Evolutionary conservation across 2,113 vertebrate genomes (phyloP), one percentile per base, ranked within the genome.

Genomic region (Nothocercus nigrocapillus): DNA sequence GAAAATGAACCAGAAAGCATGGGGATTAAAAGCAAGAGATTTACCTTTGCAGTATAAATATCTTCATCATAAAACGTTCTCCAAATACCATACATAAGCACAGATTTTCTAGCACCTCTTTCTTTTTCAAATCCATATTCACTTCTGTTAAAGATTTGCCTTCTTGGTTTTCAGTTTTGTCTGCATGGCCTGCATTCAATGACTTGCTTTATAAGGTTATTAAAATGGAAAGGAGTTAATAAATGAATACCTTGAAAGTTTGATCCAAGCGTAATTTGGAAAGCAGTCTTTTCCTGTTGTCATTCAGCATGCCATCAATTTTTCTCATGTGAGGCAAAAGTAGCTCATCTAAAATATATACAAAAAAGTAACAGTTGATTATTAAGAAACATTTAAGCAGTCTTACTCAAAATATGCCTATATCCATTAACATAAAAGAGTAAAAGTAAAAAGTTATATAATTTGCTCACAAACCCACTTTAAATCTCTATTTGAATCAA

Each of bases 321-420:
- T 98, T 99, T 97, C 98, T 99, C 99, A 99, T 99, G 80, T 99
- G 99, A 93, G 99, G 99, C 97, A 99, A 97, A 97, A 99, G 98
- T 15, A 99, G 97, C 82, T 99, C 99, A 98, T 99, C 99, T 99
- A 94, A 88, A 97, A 94, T 38, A 92, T 42, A 95, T 22, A 61
- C 32, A 32, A n/a, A 82, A 94, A 79, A 21, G 6, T 5, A 85
- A 77, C 36, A 88, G 24, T 5, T 90, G 24, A 84, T 85, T 69
- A 93, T 62, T 68, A 54, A 49, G 68, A 88, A 47, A 63, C 0
- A 56, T 19, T 86, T 24, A 34, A 66, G 38, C 3, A 51, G 17
- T 21, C 17, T 59, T n/a, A 45, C 13, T 45, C 14, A 56, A 32
- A 18, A 58, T 42, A 3, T 7, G 61, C 20, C 80, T 77, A 63